These are phyloP conservation scores for Hipposideros armiger DNA, from an alignment of 2,113 vertebrate genomes.

Conservation along the genomic window DNA sequence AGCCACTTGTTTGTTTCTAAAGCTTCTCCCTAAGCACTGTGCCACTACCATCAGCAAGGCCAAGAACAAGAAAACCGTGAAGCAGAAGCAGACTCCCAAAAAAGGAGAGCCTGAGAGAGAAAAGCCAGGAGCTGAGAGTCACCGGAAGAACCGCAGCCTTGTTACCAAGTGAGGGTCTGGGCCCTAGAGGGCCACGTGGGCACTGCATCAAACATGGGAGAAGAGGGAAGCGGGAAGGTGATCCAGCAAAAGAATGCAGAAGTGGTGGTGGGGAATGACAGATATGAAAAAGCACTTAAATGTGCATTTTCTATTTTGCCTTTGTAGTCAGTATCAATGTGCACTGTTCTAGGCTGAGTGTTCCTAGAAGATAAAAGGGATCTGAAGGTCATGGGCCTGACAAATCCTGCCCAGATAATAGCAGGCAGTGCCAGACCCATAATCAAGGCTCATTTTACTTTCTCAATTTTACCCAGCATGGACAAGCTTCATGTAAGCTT, in stretches of 20 bases:
- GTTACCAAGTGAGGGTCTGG: conserved; percentile 91
- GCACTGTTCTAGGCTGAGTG: background rate
- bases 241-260: background rate
- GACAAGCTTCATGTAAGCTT: conserved; percentile 94
- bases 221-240: background rate
- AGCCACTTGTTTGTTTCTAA: conserved; percentile 11
- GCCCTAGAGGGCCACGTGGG: background rate
- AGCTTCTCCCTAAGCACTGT: conserved; percentile 95
- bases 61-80: conserved; percentile 89
- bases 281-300: background rate
- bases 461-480: conserved; percentile 86
- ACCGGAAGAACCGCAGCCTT: conserved; percentile 92
- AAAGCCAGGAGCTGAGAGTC: conserved; percentile 95
- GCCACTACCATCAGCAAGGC: conserved; percentile 94
- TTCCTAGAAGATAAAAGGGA: background rate
- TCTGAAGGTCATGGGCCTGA: background rate
- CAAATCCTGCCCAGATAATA: background rate
- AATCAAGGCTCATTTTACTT: conserved; percentile 32
- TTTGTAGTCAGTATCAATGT: background rate
- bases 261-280: background rate
- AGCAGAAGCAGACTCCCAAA: conserved; percentile 88
- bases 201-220: background rate
- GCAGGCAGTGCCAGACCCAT: background rate
- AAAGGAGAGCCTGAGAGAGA: conserved; percentile 92
- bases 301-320: conserved; percentile 7